Conservation (phyloP, 2,888 invertebrate species). For the Conomelus anceps region DNA sequence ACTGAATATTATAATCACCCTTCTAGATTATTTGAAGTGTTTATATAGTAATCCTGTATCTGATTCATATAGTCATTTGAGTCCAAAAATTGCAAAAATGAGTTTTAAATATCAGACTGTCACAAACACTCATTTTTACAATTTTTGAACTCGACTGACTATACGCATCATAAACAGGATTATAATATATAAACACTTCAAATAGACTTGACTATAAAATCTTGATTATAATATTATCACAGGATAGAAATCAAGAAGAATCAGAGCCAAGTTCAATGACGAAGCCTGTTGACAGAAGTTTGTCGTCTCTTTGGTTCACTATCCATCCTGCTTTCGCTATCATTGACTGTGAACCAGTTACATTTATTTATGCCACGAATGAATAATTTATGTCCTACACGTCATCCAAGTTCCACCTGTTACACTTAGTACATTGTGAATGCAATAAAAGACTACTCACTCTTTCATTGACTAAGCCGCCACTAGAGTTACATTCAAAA, state of each 20-base stretch:
- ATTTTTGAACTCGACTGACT: too few relatives aligned
- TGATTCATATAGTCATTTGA: too few relatives aligned
- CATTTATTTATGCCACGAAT: neutral
- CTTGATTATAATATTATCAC: too few relatives aligned
- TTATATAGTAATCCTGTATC: too few relatives aligned
- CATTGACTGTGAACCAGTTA: neutral
- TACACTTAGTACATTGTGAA: neutral
- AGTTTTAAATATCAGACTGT: too few relatives aligned
- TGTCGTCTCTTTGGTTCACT: neutral
- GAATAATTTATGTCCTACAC: neutral
- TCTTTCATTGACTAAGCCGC: neutral
- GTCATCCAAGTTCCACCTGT: neutral
- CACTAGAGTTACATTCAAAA: neutral
- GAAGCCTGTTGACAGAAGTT: neutral
- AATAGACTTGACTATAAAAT: too few relatives aligned
- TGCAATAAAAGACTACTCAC: neutral
- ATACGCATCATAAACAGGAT: too few relatives aligned
- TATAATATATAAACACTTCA: too few relatives aligned
- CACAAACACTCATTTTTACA: too few relatives aligned
- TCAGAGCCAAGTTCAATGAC: neutral
- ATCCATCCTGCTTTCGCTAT: neutral
- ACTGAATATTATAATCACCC: too few relatives aligned
- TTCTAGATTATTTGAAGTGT: too few relatives aligned
- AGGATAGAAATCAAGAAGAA: neutral
- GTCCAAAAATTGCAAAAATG: too few relatives aligned